Conservation (phyloP, 37 sponge, comb jelly and placozoan species). For the Aplysina aerophoba region DNA sequence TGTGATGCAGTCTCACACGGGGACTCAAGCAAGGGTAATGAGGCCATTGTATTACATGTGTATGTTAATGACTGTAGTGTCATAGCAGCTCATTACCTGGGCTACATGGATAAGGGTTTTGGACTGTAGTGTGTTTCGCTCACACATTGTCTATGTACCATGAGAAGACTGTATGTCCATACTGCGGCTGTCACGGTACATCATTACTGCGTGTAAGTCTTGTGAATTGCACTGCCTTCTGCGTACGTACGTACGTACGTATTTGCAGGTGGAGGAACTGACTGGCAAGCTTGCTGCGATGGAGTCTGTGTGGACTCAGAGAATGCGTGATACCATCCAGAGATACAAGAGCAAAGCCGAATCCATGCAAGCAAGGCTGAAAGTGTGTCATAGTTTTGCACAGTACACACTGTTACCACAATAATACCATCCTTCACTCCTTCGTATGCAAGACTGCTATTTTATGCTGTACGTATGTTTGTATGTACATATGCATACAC, state of each 20-base stretch:
- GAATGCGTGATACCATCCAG: not conserved
- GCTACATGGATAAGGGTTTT: no score
- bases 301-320: slow-evolving; percentile 2
- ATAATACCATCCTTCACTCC: no score
- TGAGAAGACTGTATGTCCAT: no score
- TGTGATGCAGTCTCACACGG: no score
- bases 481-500: not conserved
- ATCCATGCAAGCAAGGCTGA: not conserved
- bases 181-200: no score
- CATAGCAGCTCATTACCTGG: no score
- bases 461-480: not conserved
- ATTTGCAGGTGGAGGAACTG: not conserved
- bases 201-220: no score
- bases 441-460: not conserved
- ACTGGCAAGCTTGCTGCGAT: not conserved
- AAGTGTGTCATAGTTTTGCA: not conserved
- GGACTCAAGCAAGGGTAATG: no score
- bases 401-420: not conserved
- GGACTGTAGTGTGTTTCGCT: no score
- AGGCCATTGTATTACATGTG: no score
- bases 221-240: not conserved
- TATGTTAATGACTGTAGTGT: no score
- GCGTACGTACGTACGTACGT: not conserved
- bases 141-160: no score
- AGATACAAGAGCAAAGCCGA: not conserved